Conservation (phyloP, 2,888 invertebrate species). For the Allophyes oxyacanthae region DNA sequence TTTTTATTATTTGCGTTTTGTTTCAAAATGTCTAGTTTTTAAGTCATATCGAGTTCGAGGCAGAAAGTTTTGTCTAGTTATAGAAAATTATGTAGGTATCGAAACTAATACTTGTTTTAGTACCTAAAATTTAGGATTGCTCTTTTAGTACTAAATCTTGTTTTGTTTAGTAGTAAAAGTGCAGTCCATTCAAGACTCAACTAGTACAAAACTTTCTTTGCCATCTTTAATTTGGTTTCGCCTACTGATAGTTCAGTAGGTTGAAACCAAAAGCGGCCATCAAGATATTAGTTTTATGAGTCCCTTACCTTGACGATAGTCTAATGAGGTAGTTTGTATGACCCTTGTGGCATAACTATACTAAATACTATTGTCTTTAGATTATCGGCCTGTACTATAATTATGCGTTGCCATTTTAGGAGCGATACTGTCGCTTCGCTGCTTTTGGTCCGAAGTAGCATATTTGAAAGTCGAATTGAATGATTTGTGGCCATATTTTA, state of each 20-base stretch:
- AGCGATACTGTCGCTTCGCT: slow-evolving; percentile 32
- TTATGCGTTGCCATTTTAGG: slow-evolving; percentile 77
- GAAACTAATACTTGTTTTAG: neutral
- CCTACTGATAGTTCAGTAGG: slow-evolving; percentile 53
- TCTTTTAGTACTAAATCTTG: neutral
- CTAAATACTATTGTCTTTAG: slow-evolving; percentile 50
- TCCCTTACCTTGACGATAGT: slow-evolving; percentile 60
- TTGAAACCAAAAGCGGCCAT: slow-evolving; percentile 52
- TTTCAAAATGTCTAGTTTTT: slow-evolving; percentile 17
- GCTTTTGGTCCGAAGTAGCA: slow-evolving; percentile 45
- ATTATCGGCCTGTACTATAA: slow-evolving; percentile 62
- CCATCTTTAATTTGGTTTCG: slow-evolving; percentile 54
- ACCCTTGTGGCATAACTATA: slow-evolving; percentile 43
- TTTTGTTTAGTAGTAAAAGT: slow-evolving; percentile 1
- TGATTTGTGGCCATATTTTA: slow-evolving; percentile 9
- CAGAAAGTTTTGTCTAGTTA: slow-evolving; percentile 27
- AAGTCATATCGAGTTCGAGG: neutral
- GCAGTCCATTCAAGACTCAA: slow-evolving; percentile 15
- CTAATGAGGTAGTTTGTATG: slow-evolving; percentile 69
- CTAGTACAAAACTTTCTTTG: slow-evolving; percentile 52
- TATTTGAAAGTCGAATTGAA: slow-evolving; percentile 27
- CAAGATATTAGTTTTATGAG: slow-evolving; percentile 59
- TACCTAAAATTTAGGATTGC: neutral
- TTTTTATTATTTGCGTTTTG: slow-evolving; percentile 3
- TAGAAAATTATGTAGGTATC: neutral